Evolutionary conservation across 2,113 vertebrate genomes (phyloP).

Genomic region (Noctilio leporinus): DNA sequence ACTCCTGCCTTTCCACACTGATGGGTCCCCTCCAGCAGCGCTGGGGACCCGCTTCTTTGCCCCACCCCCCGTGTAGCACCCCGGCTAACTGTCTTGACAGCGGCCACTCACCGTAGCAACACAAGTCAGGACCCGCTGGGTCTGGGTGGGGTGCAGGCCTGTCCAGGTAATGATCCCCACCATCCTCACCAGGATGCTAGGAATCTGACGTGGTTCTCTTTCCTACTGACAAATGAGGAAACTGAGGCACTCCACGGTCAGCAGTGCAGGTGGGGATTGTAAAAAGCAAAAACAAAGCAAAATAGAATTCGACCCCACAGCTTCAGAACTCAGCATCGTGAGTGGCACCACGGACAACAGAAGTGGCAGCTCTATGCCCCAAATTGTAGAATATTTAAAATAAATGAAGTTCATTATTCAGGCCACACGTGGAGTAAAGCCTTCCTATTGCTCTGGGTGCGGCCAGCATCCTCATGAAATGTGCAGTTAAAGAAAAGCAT

Average conservation of each 20-base stretch:
- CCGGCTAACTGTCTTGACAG: not conserved
- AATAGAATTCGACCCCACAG: not conserved
- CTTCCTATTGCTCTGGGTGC: not conserved
- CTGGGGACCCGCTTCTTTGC: not conserved
- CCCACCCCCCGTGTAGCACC: rapidly evolving
- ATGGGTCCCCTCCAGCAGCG: rapidly evolving
- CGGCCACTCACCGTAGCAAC: rapidly evolving
- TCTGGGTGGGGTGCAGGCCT: rapidly evolving
- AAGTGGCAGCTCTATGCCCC: not conserved
- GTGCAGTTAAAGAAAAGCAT: not conserved
- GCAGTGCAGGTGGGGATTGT: too few species aligned
- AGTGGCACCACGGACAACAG: rapidly evolving
- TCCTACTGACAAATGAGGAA: not conserved
- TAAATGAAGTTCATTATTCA: not conserved
- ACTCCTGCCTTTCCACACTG: rapidly evolving
- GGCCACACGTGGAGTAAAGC: not conserved
- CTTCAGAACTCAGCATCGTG: not conserved
- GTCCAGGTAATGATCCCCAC: rapidly evolving
- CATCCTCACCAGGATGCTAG: rapidly evolving
- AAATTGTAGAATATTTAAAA: not conserved
- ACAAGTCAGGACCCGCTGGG: not conserved
- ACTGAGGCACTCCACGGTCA: not conserved
- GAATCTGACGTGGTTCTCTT: rapidly evolving
- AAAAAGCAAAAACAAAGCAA: not conserved
- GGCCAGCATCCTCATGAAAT: not conserved